Base-by-base conservation (phyloP, 2,888 invertebrate genomes). In the Eumacrocentrus americanus region DNA sequence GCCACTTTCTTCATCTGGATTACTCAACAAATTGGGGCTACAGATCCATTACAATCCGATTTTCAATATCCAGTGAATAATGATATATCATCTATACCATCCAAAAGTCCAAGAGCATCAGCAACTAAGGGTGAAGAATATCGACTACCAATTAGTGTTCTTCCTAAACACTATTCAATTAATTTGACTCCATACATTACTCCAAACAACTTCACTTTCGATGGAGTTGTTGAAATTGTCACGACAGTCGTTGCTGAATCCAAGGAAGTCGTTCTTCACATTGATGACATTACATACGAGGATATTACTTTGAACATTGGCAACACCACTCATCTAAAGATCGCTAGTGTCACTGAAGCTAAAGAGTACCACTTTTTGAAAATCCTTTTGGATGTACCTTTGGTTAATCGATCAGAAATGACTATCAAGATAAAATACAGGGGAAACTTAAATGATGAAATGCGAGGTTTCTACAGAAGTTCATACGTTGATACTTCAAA, bases 401-500 rank as follows among this genome's bases (percentile, higher is more conserved):
- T 88, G 11, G 62, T 72, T 48, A 70, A 70, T 1, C 82, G 81
- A 1, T 68, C 73, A 0, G 72, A 73, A 3, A 85, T 89, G 67
- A 72, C 68, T 1, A 70, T 89, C 44, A 77, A 73, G 14, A 85
- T 89, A 64, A 65, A 71, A 0, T 90, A 86, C 67, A 78, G 67
- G 0, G 89, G 88, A 1, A 76, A 80, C 0, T 83, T 89, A 25
- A 84, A 85, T 67, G 77, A 81, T 1, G 84, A 84, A 61, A 78
- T 87, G 64, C 82, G 76, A 57, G 89, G 89, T 53, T 88, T 89
- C 68, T 89, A 88, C 70, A 84, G 84, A 57, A 88, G 86, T 68
- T 84, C 83, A 38, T 89, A 89, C 68, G 70, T 78, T 3, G 62
- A 70, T 14, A 80, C 84, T 48, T 73, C 81, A 23, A 82, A 82